phyloP scores from a whole-genome alignment of 2,113 vertebrate genomes.

The Meles meles region DNA sequence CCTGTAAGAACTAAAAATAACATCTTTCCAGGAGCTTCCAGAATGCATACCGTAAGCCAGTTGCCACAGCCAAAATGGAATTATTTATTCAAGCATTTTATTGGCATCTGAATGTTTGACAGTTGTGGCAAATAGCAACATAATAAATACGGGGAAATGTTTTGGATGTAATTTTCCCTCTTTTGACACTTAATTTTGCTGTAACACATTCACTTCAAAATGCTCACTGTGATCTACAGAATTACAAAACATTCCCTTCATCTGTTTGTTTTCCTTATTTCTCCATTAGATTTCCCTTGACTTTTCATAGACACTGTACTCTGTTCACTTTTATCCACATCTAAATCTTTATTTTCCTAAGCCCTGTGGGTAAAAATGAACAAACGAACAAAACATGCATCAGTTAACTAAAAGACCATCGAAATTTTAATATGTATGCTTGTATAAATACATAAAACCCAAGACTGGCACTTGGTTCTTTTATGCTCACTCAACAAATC shows the following conservation, averaged over 20 bases:
- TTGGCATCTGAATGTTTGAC: constrained; percentile 32
- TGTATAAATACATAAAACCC: background rate
- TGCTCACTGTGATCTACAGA: background rate
- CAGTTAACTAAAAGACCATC: background rate
- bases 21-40: background rate
- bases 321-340: background rate
- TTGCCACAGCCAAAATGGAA: background rate
- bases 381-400: background rate
- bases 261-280: constrained; percentile 8
- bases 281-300: background rate
- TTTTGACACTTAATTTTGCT: constrained; percentile 45
- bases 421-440: background rate
- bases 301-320: background rate
- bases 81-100: constrained; percentile 42
- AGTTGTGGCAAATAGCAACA: background rate
- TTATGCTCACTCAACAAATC: background rate
- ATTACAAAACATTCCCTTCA: background rate
- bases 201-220: background rate
- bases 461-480: background rate
- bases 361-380: background rate
- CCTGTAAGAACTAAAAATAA: background rate
- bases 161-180: background rate
- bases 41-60: background rate
- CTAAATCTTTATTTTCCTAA: background rate
- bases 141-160: background rate